Evolutionary conservation across 2,797 vertebrate genomes (phyloP).

Genomic region (Labeo calbasu): DNA sequence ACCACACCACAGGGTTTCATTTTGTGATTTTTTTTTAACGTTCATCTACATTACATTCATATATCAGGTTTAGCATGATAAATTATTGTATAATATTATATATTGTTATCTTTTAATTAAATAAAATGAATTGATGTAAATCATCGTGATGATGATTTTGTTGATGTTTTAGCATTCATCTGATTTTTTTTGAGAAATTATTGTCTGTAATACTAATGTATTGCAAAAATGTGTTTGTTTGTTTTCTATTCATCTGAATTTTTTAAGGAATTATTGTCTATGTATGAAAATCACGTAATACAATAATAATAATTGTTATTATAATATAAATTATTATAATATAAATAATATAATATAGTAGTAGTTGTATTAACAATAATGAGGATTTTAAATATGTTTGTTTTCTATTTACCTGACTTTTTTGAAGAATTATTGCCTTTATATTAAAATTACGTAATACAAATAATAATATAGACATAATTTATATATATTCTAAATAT

Average conservation of each 20-base stretch:
- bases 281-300: background rate
- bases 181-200: background rate
- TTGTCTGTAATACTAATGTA: background rate
- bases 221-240: background rate
- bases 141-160: background rate
- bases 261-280: background rate
- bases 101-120: background rate
- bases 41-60: background rate
- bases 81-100: background rate
- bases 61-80: background rate
- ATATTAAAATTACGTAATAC: background rate
- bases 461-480: too few relatives aligned
- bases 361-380: background rate
- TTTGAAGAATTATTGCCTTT: background rate
- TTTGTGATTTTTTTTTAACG: background rate
- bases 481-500: too few relatives aligned
- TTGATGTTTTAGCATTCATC: background rate
- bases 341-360: background rate
- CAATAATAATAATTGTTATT: background rate
- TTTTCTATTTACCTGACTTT: background rate
- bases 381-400: background rate
- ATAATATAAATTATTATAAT: background rate
- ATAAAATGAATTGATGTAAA: background rate
- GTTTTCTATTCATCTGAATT: background rate
- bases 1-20: background rate